Conservation (phyloP, 2,113 vertebrate species). For the Camelus dromedarius region DNA sequence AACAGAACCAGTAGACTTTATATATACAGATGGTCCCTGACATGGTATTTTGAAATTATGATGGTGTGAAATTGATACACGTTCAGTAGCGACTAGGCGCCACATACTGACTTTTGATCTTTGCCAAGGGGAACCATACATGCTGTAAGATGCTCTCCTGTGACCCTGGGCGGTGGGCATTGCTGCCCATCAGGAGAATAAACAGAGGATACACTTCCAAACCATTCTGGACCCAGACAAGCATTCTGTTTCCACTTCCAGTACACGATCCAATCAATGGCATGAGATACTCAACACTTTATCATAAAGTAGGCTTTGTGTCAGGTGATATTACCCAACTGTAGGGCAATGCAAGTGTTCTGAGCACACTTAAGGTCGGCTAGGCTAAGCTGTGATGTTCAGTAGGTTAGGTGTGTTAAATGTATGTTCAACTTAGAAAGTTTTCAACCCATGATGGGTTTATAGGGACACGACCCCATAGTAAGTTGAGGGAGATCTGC, state of each 20-base stretch:
- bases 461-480: neutral
- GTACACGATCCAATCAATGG: neutral
- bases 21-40: neutral
- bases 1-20: neutral
- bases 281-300: neutral
- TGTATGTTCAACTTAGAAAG: neutral
- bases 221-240: neutral
- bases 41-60: neutral
- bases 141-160: neutral
- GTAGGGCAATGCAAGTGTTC: neutral
- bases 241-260: neutral
- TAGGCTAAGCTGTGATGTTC: neutral
- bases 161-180: neutral
- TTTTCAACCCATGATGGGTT: neutral
- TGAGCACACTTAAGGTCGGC: neutral
- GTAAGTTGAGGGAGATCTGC: neutral
- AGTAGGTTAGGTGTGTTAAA: neutral
- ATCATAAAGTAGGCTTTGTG: neutral
- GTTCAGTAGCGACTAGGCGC: neutral
- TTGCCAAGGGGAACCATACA: neutral
- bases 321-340: neutral
- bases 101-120: neutral
- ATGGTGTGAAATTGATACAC: neutral
- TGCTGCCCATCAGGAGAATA: neutral
- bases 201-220: neutral